phyloP scores from a whole-genome alignment of 2,797 vertebrate genomes.

The Dromococcyx pavoninus region DNA sequence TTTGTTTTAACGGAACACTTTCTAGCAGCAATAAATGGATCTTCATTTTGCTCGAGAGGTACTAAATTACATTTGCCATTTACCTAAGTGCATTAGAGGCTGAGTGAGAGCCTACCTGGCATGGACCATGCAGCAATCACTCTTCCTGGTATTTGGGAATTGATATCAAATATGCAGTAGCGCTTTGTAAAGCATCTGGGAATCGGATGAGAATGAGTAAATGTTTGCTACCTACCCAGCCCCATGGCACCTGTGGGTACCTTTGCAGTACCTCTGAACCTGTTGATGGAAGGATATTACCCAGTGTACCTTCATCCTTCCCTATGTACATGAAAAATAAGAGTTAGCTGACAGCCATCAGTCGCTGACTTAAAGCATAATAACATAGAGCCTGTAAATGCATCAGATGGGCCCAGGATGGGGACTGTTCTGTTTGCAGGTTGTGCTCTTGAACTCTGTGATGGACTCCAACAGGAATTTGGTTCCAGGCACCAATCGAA shows the following conservation, averaged over 20 bases:
- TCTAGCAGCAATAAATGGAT: neutral
- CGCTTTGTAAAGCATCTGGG: neutral
- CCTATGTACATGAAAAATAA: neutral
- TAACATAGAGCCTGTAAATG: neutral
- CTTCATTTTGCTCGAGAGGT: neutral
- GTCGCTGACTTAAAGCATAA: neutral
- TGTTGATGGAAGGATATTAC: neutral
- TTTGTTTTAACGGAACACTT: neutral
- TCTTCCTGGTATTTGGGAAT: neutral
- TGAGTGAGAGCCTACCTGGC: neutral
- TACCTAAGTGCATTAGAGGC: neutral
- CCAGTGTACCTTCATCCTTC: neutral
- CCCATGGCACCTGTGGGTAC: neutral
- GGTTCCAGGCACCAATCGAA: fast-evolving
- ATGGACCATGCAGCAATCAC: neutral
- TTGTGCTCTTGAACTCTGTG: fast-evolving
- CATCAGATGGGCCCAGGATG: fast-evolving
- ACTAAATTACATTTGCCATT: neutral
- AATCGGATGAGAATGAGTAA: neutral
- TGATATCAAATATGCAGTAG: neutral
- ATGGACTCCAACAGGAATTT: neutral
- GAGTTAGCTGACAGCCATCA: neutral
- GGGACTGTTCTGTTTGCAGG: neutral
- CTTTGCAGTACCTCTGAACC: neutral
- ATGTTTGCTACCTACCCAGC: neutral